These are phyloP conservation scores for Pyrochroa serraticornis DNA, from an alignment of 2,888 invertebrate genomes.

Conservation along the genomic window DNA sequence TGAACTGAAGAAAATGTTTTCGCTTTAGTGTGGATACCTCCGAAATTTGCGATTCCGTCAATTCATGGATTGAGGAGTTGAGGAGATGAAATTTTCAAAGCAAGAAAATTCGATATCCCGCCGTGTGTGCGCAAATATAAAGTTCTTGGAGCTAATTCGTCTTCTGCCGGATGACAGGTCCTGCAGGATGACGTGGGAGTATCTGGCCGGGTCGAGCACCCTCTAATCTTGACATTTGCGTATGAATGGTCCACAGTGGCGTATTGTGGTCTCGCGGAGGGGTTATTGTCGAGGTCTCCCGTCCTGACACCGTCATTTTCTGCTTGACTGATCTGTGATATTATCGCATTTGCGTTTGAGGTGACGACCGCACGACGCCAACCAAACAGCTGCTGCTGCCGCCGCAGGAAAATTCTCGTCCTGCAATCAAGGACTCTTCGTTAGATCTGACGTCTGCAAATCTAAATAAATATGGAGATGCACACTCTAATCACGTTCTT, in stretches of 20 bases:
- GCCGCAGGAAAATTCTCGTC: not conserved
- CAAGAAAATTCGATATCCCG: too few species aligned
- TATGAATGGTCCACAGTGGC: slow-evolving; percentile 51
- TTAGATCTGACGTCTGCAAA: not conserved
- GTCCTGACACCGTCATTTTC: slow-evolving; percentile 59
- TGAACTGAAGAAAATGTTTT: too few species aligned
- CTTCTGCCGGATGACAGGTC: slow-evolving; percentile 30
- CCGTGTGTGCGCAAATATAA: too few species aligned
- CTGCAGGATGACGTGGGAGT: slow-evolving; percentile 23
- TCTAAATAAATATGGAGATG: slow-evolving; percentile 37
- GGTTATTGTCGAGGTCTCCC: slow-evolving; percentile 55
- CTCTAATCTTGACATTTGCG: slow-evolving; percentile 56
- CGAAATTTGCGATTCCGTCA: too few species aligned
- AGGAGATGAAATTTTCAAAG: too few species aligned
- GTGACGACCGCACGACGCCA: slow-evolving; percentile 6
- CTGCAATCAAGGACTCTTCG: too few species aligned
- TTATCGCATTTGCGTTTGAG: slow-evolving; percentile 24
- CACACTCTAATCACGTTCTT: slow-evolving; percentile 41
- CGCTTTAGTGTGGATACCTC: too few species aligned
- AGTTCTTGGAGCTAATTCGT: slow-evolving; percentile 21
- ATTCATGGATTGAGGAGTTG: too few species aligned
- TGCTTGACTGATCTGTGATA: slow-evolving; percentile 55
- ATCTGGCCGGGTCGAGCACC: slow-evolving; percentile 28
- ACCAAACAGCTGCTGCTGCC: not conserved
- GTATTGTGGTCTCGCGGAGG: slow-evolving; percentile 44